Conservation (phyloP, 2,888 invertebrate species). For the Meta bourneti region DNA sequence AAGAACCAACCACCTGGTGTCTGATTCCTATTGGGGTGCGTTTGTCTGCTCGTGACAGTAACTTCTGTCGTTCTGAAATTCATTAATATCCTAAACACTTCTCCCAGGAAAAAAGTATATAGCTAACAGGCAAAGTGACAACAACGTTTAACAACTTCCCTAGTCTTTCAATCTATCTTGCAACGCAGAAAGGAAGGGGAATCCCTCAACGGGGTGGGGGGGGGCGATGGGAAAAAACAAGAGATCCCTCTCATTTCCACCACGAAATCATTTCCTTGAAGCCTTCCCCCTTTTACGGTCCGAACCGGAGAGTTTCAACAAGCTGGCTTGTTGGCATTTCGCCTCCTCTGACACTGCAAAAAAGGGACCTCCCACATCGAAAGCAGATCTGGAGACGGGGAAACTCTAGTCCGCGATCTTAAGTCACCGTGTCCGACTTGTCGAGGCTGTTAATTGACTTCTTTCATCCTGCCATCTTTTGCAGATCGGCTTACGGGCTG, state of each 20-base stretch:
- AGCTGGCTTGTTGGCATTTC: conserved; percentile 60
- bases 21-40: no score
- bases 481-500: conserved; percentile 51
- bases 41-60: no score
- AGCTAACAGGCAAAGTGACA: conserved; percentile 40
- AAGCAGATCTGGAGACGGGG: conserved; percentile 12
- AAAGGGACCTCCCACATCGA: conserved; percentile 73
- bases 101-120: neutral
- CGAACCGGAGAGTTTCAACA: conserved; percentile 37
- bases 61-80: no score
- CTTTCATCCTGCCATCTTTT: conserved; percentile 71
- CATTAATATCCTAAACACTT: neutral
- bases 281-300: conserved; percentile 31
- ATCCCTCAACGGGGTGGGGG: neutral
- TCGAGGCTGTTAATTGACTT: conserved; percentile 73
- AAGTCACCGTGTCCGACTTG: conserved; percentile 60
- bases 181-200: neutral
- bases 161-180: conserved; percentile 36
- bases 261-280: conserved; percentile 1
- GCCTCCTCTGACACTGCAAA: conserved; percentile 2
- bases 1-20: no score
- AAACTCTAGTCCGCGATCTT: conserved; percentile 45
- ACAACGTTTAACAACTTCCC: conserved; percentile 54
- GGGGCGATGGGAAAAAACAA: neutral
- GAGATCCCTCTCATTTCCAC: conserved; percentile 18